A percentile compares a stretch with the other conserved stretches of the same genome.
Evolutionary conservation across 2,888 invertebrate genomes (phyloP).

Genomic region (Andrena hattorfiana): DNA sequence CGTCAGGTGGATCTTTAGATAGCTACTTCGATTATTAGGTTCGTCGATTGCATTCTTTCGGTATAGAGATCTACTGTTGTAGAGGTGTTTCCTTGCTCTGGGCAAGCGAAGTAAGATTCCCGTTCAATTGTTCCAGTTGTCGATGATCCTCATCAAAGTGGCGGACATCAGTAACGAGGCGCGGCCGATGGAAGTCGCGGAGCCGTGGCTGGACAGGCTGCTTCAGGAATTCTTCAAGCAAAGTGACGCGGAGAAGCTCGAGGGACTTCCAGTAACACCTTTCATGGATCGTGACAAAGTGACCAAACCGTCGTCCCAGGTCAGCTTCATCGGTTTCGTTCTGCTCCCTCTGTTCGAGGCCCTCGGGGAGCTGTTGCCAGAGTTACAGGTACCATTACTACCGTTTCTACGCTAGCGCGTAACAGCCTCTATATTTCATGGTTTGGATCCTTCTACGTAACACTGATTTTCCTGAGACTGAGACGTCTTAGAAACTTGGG

Average conservation of each 20-base stretch:
- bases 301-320: slow-evolving; percentile 93
- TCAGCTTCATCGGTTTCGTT: slow-evolving; percentile 93
- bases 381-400: slow-evolving; percentile 87
- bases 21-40: no score
- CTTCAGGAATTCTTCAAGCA: slow-evolving; percentile 92
- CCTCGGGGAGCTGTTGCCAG: slow-evolving; percentile 90
- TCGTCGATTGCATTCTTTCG: no score
- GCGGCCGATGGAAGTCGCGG: slow-evolving; percentile 93
- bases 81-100: no score
- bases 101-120: neutral
- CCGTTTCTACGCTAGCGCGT: neutral
- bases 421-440: neutral
- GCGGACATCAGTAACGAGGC: slow-evolving; percentile 94
- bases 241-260: slow-evolving; percentile 92
- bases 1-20: no score
- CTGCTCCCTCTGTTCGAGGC: slow-evolving; percentile 92
- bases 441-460: no score
- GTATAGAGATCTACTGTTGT: no score
- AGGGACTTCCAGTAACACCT: slow-evolving; percentile 93
- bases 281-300: slow-evolving; percentile 95
- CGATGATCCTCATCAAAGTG: slow-evolving; percentile 93
- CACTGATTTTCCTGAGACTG: no score
- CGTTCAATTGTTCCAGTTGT: slow-evolving; percentile 85
- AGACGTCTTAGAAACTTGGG: no score
- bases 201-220: slow-evolving; percentile 92